A percentile compares a stretch with the other conserved stretches of the same genome.
Conservation (phyloP, 1,140 invertebrate species). For the Euschistus heros region DNA sequence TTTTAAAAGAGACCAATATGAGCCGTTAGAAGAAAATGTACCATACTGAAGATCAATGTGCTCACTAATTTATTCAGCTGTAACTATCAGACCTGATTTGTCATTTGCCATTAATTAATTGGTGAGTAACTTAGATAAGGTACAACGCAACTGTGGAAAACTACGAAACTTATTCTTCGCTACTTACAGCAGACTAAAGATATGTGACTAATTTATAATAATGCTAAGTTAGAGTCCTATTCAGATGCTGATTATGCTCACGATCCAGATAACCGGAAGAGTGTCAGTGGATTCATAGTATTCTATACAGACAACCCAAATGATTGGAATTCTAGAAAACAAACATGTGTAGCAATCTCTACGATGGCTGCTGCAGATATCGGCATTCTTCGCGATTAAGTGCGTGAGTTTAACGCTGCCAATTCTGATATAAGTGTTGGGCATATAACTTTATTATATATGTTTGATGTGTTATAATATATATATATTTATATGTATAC, state of each 20-base stretch:
- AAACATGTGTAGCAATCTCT: constrained; percentile 33
- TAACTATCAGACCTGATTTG: constrained; percentile 5
- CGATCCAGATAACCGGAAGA: background rate
- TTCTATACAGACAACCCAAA: constrained; percentile 27
- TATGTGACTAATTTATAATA: constrained; percentile 23
- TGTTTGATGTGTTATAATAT: too few species aligned
- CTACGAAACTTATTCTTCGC: too few species aligned
- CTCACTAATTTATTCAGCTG: background rate
- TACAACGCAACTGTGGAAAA: background rate
- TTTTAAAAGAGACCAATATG: too few species aligned
- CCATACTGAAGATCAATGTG: constrained; percentile 23
- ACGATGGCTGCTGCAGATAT: constrained; percentile 27
- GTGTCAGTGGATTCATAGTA: constrained; percentile 19
- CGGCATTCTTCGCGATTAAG: too few species aligned
- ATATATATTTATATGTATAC: too few species aligned
- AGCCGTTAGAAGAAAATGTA: background rate
- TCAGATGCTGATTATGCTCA: constrained; percentile 25
- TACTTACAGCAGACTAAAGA: constrained; percentile 29
- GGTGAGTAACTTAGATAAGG: background rate
- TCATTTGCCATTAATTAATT: constrained; percentile 1
- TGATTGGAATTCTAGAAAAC: constrained; percentile 32
- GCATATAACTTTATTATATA: too few species aligned
- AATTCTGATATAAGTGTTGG: too few species aligned
- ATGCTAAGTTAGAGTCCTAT: constrained; percentile 14
- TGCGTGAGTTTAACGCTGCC: too few species aligned